Evolutionary conservation across 1,140 invertebrate genomes (phyloP), one percentile per base, ranked within the genome.

Genomic region (Drosophila virilis): DNA sequence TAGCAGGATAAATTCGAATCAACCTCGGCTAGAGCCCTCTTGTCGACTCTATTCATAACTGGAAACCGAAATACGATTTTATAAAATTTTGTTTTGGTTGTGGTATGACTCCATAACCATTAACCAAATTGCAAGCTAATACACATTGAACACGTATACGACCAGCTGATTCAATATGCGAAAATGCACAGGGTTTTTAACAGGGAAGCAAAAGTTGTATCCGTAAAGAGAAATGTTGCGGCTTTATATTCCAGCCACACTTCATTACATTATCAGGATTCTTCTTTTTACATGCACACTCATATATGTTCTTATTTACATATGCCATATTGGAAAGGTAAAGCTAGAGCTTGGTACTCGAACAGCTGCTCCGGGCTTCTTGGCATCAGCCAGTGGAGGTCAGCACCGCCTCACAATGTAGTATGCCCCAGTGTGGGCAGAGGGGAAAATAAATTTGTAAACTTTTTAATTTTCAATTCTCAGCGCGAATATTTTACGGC

Each of bases 381-480:
- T 46, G 42, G 43, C 8, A 37, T 35, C 58, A 40, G 35, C 8
- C 35, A 5, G 35, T 42, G 22, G 45, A 45, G 66, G 60, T 78
- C 61, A 72, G 32, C 54, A 43, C 28, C 28, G 9, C 35, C 32
- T 42, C 48, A 38, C 17, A 48, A 12, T 45, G 40, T 17, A 45
- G 38, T 33, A 2, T 38, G 42, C 32, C 42, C 32, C 32, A 17
- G 2, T 35, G n/a, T 33, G 9, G 17, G 13, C 9, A 22, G 32
- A 10, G 40, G 1, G n/a, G 32, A 64, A 64, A 66, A 66, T 62
- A 74, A 89, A 69, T 84, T 78, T 62, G 64, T 68, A 76, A 89
- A 80, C 84, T 89, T 88, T 85, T 89, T 83, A 88, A 88, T 88
- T 89, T 88, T 84, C 77, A 78, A 89, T 89, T 84, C 82, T 66